Evolutionary conservation across 2,888 invertebrate species (phyloP), one percentile per base, ranked within the genome.

Genomic region (Pycnomerus fuliginosus): DNA sequence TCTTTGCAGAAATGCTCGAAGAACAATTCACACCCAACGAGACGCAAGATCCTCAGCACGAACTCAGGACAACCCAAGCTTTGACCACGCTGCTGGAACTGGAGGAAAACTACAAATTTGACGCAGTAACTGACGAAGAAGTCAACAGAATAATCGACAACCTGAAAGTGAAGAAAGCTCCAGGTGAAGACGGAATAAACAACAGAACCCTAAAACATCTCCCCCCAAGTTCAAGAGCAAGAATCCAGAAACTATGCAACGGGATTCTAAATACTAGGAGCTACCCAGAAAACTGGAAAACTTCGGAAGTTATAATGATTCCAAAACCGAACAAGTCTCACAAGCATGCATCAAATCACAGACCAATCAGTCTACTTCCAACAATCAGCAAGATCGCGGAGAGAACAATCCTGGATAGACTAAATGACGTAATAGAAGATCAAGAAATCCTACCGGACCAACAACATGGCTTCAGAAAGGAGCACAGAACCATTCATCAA

Each of bases 401-500:
- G 29, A 27, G 15, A 12, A 16, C n/a, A 1, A 37, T 47, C 3
- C 15, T 32, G 10, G 17, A 12, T 1, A 43, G 42, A 37, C 13
- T 44, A 2, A 8, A 30, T 11, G 16, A 13, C 20, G 12, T 23
- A 28, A 17, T 29, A 5, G 22, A 34, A 28, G n/a, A 25, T n/a
- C 11, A 15, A 23, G 29, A 48, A 15, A 36, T 49, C 3, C 24
- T 47, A n/a, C 41, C 31, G 2, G 25, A 39, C 1, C 27, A 38
- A 10, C 50, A 49, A 35, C 25, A 20, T 27, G 50, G 47, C 7
- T 49, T 49, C 20, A 31, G 37, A 11, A 34, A 33, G 10, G 32
- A 30, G 24, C 50, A 35, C 17, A 15, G 27, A 1, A 44, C 47
- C 1, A 24, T 16, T 8, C 44, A 34, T 17, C 50, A 44, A 31